Base-by-base conservation (phyloP, 2,113 vertebrate species). In the Raphicerus campestris region DNA sequence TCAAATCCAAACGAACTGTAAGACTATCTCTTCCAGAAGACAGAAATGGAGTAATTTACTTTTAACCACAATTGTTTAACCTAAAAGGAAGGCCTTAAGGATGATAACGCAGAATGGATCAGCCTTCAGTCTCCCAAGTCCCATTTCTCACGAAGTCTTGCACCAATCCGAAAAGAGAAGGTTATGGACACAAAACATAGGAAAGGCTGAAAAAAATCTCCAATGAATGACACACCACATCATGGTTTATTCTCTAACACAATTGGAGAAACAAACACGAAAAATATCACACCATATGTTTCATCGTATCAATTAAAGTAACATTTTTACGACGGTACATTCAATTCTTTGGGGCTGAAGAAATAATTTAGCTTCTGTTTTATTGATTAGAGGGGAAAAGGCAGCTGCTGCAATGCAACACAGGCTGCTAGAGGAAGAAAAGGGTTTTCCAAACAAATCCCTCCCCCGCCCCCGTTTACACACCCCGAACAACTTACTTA, bases 401-500 rank as follows among this genome's bases (percentile, higher is more conserved):
- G 97, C 96, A 85, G 96, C 97, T 98, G 98, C 98, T 98, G 98
- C 99, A 99, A 97, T 98, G 98, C 99, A 99, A 99, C 98, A 98
- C 97, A 84, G 96, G 82, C 97, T 78, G 90, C 93, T 2, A 60
- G 93, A 85, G 61, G 17, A 83, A 83, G 85, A 58, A 80, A 85
- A 26, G 35, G 91, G 66, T 77, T 95, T 80, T 73, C 90, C 90
- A 90, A 97, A 91, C 94, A 75, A 73, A 88, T 58, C 53, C 86
- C 66, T 70, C 53, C 56, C 60, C 45, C 14, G 47, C 58, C 49
- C 84, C 73, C 73, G 55, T 24, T 32, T 17, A 47, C 93, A 32
- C 91, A 61, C 77, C 96, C 49, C 94, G 49, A 82, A 90, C 70
- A 93, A 95, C 91, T 95, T 80, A 93, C 86, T 92, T 84, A 42